Percentiles rank a stretch among this genome's conserved stretches.
Conservation (phyloP, 2,888 invertebrate species). For the Rhorus exstirpatorius region DNA sequence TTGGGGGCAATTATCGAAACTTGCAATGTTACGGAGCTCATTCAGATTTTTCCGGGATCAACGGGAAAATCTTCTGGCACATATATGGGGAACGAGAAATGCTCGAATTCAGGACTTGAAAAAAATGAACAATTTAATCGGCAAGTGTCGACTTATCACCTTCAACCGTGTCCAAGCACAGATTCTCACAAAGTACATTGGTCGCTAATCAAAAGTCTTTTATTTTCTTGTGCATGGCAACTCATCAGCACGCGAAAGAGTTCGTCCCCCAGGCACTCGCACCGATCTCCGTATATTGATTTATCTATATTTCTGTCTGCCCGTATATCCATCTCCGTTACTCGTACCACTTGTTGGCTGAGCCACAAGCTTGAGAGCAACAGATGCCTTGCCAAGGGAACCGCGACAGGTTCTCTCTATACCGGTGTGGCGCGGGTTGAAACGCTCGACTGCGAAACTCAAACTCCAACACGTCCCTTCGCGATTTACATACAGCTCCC, state of each 20-base stretch:
- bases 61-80: not conserved
- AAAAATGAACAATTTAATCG: too few relatives aligned
- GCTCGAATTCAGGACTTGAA: not conserved
- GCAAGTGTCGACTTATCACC: too few relatives aligned
- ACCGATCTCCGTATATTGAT: conserved; percentile 45
- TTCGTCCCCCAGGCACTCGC: conserved; percentile 1
- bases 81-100: not conserved
- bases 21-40: not conserved
- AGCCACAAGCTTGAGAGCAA: conserved; percentile 70
- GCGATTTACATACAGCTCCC: conserved; percentile 55
- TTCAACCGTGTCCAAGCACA: too few relatives aligned
- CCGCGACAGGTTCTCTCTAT: conserved; percentile 64
- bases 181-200: too few relatives aligned
- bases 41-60: not conserved
- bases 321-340: conserved; percentile 53
- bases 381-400: conserved; percentile 68
- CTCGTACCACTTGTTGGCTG: conserved; percentile 73
- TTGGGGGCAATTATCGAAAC: not conserved
- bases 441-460: conserved; percentile 50
- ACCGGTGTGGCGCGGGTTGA: conserved; percentile 47
- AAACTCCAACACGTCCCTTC: conserved; percentile 57
- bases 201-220: too few relatives aligned
- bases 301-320: conserved; percentile 35
- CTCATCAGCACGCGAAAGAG: too few relatives aligned
- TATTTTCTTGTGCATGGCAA: too few relatives aligned